These are phyloP conservation scores for Procambarus virginalis DNA, from an alignment of 1,140 invertebrate species.

Conservation along the genomic window DNA sequence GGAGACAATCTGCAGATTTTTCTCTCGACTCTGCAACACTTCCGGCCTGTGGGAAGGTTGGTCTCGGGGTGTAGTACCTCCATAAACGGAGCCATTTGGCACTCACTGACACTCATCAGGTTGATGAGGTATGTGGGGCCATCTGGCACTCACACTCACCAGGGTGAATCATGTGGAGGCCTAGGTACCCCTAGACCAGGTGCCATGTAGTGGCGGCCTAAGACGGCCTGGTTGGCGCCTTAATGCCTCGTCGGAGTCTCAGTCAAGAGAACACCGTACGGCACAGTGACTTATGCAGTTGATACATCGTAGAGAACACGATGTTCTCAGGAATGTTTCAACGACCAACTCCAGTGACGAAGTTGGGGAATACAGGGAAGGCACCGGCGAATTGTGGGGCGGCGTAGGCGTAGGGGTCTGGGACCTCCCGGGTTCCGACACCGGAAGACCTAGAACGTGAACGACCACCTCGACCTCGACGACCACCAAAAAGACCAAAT, in stretches of 20 bases:
- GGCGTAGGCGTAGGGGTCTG: not conserved
- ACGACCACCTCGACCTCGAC: not conserved
- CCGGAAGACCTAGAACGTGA: not conserved
- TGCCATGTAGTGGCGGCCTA: not conserved
- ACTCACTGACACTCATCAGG: not conserved
- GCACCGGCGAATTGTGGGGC: not conserved
- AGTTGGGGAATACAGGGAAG: not conserved
- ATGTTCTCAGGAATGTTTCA: not conserved
- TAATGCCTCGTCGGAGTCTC: not conserved
- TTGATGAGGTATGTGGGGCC: not conserved
- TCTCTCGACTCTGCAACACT: not conserved
- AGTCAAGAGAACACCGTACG: not conserved
- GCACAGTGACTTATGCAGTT: not conserved
- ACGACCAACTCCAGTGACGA: not conserved
- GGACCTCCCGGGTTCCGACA: not conserved
- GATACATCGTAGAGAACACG: not conserved
- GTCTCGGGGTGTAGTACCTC: not conserved
- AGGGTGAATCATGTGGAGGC: not conserved
- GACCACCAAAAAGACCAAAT: not conserved
- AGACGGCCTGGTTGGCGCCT: not conserved
- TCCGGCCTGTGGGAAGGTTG: not conserved
- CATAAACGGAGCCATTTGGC: not conserved
- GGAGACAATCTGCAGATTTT: constrained; percentile 1
- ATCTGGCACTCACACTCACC: too few relatives aligned
- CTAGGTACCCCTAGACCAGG: not conserved